Conservation (phyloP, 2,797 vertebrate species). For the Rhodeus uyekii region DNA sequence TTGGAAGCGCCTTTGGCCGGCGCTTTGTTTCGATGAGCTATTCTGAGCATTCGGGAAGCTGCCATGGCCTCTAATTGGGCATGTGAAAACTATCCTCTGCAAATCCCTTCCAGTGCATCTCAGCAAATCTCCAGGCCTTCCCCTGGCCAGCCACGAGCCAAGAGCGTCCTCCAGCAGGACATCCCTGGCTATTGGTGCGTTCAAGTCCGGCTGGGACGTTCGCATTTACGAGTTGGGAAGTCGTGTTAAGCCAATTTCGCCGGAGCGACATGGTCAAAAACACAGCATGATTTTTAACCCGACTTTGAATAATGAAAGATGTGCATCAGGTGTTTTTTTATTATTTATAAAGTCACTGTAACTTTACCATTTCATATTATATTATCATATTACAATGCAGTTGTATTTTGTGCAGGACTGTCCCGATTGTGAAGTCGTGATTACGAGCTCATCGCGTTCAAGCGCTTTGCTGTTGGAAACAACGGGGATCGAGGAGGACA, state of each 20-base stretch:
- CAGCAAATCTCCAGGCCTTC: slow-evolving; percentile 56
- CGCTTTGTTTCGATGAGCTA: slow-evolving; percentile 55
- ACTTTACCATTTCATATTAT: neutral
- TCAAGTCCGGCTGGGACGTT: neutral
- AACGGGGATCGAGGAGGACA: too few relatives aligned
- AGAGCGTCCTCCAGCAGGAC: slow-evolving; percentile 51
- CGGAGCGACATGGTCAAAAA: neutral
- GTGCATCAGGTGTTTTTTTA: too few relatives aligned
- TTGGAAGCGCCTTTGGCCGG: too few relatives aligned
- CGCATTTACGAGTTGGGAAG: neutral
- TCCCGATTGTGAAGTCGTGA: neutral
- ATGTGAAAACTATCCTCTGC: slow-evolving; percentile 64
- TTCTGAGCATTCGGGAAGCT: slow-evolving; percentile 61
- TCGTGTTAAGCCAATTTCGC: neutral
- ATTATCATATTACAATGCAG: too few relatives aligned
- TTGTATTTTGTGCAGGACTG: too few relatives aligned
- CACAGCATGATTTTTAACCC: neutral
- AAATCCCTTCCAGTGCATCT: slow-evolving; percentile 58
- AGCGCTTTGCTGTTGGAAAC: neutral
- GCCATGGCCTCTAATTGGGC: slow-evolving; percentile 60
- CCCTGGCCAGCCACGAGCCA: slow-evolving; percentile 57
- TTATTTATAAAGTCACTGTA: neutral
- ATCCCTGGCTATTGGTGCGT: slow-evolving; percentile 12
- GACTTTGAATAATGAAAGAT: too few relatives aligned
- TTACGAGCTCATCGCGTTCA: neutral